These are phyloP conservation scores for Poecilobothrus nobilitatus DNA, from an alignment of 2,888 invertebrate genomes.

Conservation along the genomic window DNA sequence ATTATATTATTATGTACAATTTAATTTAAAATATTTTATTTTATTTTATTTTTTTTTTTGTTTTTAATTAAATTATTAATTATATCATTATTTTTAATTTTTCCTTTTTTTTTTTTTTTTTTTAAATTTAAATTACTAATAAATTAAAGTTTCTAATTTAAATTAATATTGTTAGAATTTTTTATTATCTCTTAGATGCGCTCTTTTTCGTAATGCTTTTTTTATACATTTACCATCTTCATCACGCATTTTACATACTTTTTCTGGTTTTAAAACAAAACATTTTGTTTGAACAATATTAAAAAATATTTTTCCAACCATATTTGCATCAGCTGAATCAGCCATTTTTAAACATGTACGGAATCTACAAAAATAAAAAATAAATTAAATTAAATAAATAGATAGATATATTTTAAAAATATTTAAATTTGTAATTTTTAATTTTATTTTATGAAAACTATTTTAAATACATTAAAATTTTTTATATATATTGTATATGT, in stretches of 20 bases:
- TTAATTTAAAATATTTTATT: too few species aligned
- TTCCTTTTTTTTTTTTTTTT: background rate
- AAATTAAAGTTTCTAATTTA: background rate
- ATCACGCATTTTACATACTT: conserved; percentile 68
- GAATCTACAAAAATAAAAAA: conserved; percentile 56
- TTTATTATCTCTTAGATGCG: conserved; percentile 62
- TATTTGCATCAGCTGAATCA: conserved; percentile 74
- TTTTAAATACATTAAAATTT: too few species aligned
- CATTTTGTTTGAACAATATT: conserved; percentile 92
- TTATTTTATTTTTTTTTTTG: too few species aligned
- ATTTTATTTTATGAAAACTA: too few species aligned
- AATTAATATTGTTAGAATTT: conserved; percentile 32
- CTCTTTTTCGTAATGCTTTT: conserved; percentile 59
- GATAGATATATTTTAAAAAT: too few species aligned
- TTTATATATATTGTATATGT: too few species aligned
- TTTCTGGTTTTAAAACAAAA: conserved; percentile 72
- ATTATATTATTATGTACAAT: too few species aligned
- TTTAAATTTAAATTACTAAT: background rate
- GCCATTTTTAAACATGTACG: conserved; percentile 85
- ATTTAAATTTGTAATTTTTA: too few species aligned
- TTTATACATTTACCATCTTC: conserved; percentile 77
- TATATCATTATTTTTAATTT: background rate
- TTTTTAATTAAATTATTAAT: background rate
- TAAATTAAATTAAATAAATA: conserved; percentile 37
- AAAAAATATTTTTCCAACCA: conserved; percentile 90